Evolutionary conservation across 2,113 vertebrate species (phyloP), one percentile per base, ranked within the genome.

Genomic region (Cavia aperea): DNA sequence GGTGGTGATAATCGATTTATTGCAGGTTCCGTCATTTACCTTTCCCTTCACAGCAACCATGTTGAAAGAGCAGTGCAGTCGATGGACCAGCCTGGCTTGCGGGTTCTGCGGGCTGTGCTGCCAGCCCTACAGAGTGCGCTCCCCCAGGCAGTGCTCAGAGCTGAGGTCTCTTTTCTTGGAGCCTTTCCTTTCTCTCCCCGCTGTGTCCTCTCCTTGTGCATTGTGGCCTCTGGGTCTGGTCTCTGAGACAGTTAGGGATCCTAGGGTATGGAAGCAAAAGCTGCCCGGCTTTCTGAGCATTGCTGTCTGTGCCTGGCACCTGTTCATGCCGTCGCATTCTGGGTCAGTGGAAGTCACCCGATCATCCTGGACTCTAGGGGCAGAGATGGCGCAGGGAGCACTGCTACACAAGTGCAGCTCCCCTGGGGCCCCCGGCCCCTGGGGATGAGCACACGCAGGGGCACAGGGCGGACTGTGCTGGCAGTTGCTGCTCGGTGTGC

Each of bases 401-500:
- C 75, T 23, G 21, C 29, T 29, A 1, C 56, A 19, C 56, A 16
- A n/a, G 16, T 26, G 11, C 54, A 3, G 87, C 11, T 15, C 68
- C 43, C 0, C 2, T 0, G 63, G 70, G 79, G 26, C 0, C 21
- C 26, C 1, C 26, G 2, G 9, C 1, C 23, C 1, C 0, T 1
- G 0, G 5, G 13, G 49, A 54, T 4, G 62, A 43, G 15, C 46
- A 0, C 7, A 0, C 51, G 12, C 11, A 54, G 51, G 10, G 51
- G 10, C 51, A 2, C 0, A 5, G 1, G 1, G 54, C 26, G 19
- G 24, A 1, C 0, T 15, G 54, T 19, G 19, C 43, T 36, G 51
- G 36, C 43, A 4, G 6, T 7, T 58, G 39, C 39, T 26, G 0
- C 29, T 9, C 60, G 14, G 0, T 3, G 39, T 1, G 4, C 3